Evolutionary conservation across 2,113 vertebrate species (phyloP), one percentile per base, ranked within the genome.

Genomic region (Ceratotherium simum): DNA sequence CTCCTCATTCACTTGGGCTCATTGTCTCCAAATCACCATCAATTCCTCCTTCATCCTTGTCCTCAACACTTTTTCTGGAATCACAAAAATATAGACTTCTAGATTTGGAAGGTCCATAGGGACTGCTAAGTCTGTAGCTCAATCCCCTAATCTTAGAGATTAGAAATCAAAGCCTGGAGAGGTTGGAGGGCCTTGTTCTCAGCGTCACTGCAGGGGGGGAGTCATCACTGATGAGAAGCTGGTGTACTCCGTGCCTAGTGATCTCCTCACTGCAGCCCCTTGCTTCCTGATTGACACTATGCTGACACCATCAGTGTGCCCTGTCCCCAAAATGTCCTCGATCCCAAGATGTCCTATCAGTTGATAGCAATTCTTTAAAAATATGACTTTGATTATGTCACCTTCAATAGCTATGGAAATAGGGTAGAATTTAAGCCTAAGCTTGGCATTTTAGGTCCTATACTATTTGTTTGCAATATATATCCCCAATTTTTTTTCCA

Each of bases 171-270:
- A n/a, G 27, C 36, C 36, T 46, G 8, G 18, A n/a, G 81, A 21
- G 62, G n/a, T 14, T 3, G 10, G 5, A 75, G 13, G 21, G 39
- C 18, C 33, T 42, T 67, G 42, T 39, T n/a, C 46, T 65, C 42
- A 54, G 3, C 33, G 14, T 62, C 51, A 11, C 51, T 69, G 31
- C 6, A 3, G 5, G 10, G 36, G 42, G 82, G 25, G 21, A 60
- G 5, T 18, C 1, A 46, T 81, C 8, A 1, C 48, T 27, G 46
- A 42, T 48, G 27, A 48, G 54, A 73, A 81, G 42, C 3, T 46
- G 16, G n/a, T 56, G 5, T 12, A n/a, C 6, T 8, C n/a, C 23
- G 0, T 16, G 6, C 4, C 42, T 69, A 12, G 23, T 1, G 13
- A 0, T 14, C 54, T 39, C 72, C 42, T 20, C 36, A 29, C 27